phyloP scores from a whole-genome alignment of 2,113 vertebrate species.

The Corythoichthys intestinalis region DNA sequence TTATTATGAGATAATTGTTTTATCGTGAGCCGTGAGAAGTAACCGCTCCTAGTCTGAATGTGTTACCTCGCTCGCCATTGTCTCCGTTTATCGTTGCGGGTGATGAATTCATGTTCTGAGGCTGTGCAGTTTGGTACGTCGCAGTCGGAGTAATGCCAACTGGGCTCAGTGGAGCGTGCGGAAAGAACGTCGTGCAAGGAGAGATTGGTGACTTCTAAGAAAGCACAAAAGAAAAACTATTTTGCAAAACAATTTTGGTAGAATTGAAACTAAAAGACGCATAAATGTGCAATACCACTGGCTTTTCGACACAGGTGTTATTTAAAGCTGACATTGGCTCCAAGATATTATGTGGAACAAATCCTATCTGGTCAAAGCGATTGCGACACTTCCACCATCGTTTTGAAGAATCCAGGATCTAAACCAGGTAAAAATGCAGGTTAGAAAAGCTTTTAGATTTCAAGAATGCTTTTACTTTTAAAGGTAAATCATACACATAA shows the following conservation, averaged over 20 bases:
- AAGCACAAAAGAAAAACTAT: background rate
- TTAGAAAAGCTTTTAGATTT: background rate
- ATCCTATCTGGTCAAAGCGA: constrained; percentile 72
- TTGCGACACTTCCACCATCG: constrained; percentile 80
- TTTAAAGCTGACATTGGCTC: constrained; percentile 64
- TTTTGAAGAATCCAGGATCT: constrained; percentile 74
- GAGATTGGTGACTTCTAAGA: constrained; percentile 25
- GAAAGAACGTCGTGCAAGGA: constrained; percentile 30
- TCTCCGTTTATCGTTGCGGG: constrained; percentile 22
- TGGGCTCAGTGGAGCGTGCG: constrained; percentile 29
- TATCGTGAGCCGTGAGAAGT: too few species aligned
- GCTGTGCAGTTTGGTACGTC: background rate
- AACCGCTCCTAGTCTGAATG: background rate
- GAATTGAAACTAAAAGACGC: background rate
- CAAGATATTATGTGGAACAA: constrained; percentile 75
- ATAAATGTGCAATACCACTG: constrained; percentile 9
- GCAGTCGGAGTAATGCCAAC: constrained; percentile 1
- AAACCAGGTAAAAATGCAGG: background rate
- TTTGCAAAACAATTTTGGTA: background rate
- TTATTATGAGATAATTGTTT: too few species aligned
- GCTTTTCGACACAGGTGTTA: constrained; percentile 11
- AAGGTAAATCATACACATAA: background rate
- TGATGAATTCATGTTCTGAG: constrained; percentile 41
- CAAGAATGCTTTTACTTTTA: background rate
- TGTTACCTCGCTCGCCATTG: constrained; percentile 44